These are phyloP conservation scores for Lineus longissimus DNA, from an alignment of 1,140 invertebrate genomes.

Conservation along the genomic window DNA sequence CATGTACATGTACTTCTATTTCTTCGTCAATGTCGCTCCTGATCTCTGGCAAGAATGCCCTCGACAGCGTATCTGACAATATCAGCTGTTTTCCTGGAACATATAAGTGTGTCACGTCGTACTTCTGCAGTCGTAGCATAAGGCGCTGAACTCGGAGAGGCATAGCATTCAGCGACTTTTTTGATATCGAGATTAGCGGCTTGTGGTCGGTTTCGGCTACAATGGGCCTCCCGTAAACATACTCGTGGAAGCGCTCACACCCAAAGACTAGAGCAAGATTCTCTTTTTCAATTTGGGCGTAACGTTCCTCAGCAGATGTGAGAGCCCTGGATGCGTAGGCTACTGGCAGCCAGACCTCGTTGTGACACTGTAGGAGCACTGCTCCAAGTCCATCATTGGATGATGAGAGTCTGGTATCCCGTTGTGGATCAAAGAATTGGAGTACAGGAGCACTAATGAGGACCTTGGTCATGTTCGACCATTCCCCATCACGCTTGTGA, in stretches of 20 bases:
- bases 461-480: not conserved
- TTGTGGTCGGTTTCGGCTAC: constrained; percentile 51
- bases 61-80: constrained; percentile 40
- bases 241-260: constrained; percentile 45
- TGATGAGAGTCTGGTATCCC: constrained; percentile 10
- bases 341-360: constrained; percentile 19
- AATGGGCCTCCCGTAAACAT: constrained; percentile 11
- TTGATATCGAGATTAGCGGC: constrained; percentile 47
- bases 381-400: constrained; percentile 26
- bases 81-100: constrained; percentile 44
- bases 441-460: constrained; percentile 18
- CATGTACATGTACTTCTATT: no score
- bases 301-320: constrained; percentile 16
- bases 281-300: constrained; percentile 22
- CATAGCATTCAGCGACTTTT: constrained; percentile 44
- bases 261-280: constrained; percentile 14
- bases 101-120: constrained; percentile 51
- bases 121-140: constrained; percentile 44
- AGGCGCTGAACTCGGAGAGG: constrained; percentile 48
- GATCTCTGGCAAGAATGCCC: constrained; percentile 13
- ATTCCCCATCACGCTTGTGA: not conserved
- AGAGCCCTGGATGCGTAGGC: constrained; percentile 24
- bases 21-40: no score
- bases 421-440: constrained; percentile 23
- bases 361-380: constrained; percentile 17